Conservation (phyloP, 1,140 invertebrate genomes). For the Telenomus remus region DNA sequence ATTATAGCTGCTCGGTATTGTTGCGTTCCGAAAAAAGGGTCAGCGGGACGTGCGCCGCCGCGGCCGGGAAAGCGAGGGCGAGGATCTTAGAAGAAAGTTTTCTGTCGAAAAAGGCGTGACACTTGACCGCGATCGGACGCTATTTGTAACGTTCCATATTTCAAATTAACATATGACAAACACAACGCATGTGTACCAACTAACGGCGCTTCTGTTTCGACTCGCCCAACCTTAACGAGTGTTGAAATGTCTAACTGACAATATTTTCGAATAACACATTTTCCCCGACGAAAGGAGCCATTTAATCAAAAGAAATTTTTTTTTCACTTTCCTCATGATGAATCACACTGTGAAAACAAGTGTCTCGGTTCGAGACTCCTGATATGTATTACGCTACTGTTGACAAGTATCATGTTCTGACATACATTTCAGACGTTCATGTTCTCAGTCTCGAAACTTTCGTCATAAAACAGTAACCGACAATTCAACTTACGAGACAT, state of each 20-base stretch:
- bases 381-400: too few species aligned
- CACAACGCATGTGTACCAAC: neutral
- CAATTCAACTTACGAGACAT: too few species aligned
- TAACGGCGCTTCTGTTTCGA: conserved; percentile 6
- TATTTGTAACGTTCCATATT: conserved; percentile 51
- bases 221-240: neutral
- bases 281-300: too few species aligned
- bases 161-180: conserved; percentile 43
- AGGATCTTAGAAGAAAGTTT: conserved; percentile 54
- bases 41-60: conserved; percentile 34
- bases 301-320: too few species aligned
- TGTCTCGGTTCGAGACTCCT: too few species aligned
- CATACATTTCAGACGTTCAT: too few species aligned
- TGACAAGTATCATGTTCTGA: too few species aligned
- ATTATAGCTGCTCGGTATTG: conserved; percentile 49
- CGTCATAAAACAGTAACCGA: too few species aligned
- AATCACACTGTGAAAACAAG: too few species aligned
- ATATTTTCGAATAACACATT: too few species aligned
- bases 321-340: too few species aligned
- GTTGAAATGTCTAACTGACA: neutral
- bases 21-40: conserved; percentile 56
- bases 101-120: conserved; percentile 50
- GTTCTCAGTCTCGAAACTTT: too few species aligned
- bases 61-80: conserved; percentile 49
- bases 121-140: conserved; percentile 40